Evolutionary conservation across 2,113 vertebrate species (phyloP).

Genomic region (Silurus asotus): DNA sequence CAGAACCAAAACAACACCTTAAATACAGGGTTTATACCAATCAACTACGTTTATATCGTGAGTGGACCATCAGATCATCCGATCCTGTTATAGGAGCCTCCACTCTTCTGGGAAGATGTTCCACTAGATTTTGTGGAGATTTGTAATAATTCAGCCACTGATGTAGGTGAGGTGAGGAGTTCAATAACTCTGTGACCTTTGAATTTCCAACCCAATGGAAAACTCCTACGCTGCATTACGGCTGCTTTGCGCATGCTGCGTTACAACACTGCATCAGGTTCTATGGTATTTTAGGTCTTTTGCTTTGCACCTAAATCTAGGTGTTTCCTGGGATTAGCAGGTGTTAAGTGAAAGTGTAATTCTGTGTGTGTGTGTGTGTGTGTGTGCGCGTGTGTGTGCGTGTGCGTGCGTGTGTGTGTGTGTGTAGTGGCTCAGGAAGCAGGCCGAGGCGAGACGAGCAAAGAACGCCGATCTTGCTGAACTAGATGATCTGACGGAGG

Average conservation of each 20-base stretch:
- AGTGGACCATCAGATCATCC: too few species aligned
- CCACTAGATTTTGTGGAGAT: too few species aligned
- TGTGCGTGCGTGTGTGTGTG: not conserved
- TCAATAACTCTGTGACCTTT: not conserved
- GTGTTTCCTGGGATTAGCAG: too few species aligned
- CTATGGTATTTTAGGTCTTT: not conserved
- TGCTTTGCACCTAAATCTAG: not conserved
- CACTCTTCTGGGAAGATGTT: too few species aligned
- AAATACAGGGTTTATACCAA: not conserved
- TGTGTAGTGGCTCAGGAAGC: constrained; percentile 85
- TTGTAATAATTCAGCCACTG: too few species aligned
- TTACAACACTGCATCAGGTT: not conserved
- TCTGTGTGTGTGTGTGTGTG: not conserved
- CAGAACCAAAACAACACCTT: not conserved
- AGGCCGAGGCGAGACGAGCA: constrained; percentile 81
- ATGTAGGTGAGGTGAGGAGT: too few species aligned
- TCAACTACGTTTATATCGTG: too few species aligned
- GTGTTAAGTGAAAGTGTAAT: not conserved
- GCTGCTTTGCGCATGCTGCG: not conserved
- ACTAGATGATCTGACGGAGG: constrained; percentile 82
- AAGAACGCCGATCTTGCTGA: constrained; percentile 73
- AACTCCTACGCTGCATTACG: not conserved
- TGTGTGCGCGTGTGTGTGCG: not conserved
- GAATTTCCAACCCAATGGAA: not conserved
- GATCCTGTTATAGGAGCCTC: too few species aligned